phyloP scores from a whole-genome alignment of 2,888 invertebrate species.

The Drosophila eohydei region DNA sequence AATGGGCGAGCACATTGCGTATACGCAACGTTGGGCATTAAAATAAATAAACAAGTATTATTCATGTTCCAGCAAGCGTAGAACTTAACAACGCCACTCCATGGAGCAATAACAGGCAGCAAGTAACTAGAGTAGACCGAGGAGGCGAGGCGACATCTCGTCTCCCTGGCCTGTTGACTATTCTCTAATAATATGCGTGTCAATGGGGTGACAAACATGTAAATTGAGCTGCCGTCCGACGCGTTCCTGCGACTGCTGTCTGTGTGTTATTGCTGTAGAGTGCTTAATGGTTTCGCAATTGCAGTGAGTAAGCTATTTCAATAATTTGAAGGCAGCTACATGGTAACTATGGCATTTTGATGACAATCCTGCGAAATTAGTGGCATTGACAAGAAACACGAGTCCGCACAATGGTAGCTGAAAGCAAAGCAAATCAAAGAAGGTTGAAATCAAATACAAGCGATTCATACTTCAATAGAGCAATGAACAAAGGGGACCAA shows the following conservation, averaged over 20 bases:
- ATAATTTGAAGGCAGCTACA: conserved; percentile 20
- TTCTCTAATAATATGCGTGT: conserved; percentile 51
- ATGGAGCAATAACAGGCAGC: conserved; percentile 4
- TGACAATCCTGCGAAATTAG: conserved; percentile 64
- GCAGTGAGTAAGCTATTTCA: conserved; percentile 35
- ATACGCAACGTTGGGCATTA: conserved; percentile 70
- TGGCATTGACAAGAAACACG: conserved; percentile 11
- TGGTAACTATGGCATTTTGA: conserved; percentile 36
- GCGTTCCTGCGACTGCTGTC: not conserved
- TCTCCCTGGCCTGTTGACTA: conserved; percentile 12
- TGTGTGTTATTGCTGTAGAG: conserved; percentile 25
- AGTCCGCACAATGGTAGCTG: conserved; percentile 11
- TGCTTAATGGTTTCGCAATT: conserved; percentile 32
- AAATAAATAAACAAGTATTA: conserved; percentile 70
- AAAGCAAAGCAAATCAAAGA: not conserved
- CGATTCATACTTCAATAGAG: conserved; percentile 5
- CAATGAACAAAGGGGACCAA: not conserved
- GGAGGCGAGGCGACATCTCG: not conserved
- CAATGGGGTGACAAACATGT: conserved; percentile 51
- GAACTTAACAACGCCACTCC: conserved; percentile 42
- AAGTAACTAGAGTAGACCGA: not conserved
- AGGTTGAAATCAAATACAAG: conserved; percentile 1
- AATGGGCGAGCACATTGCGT: conserved; percentile 56
- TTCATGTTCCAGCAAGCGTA: conserved; percentile 70
- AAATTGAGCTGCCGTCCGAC: conserved; percentile 38